These are phyloP conservation scores for Chesias legatella DNA, from an alignment of 2,888 invertebrate genomes.

Conservation along the genomic window DNA sequence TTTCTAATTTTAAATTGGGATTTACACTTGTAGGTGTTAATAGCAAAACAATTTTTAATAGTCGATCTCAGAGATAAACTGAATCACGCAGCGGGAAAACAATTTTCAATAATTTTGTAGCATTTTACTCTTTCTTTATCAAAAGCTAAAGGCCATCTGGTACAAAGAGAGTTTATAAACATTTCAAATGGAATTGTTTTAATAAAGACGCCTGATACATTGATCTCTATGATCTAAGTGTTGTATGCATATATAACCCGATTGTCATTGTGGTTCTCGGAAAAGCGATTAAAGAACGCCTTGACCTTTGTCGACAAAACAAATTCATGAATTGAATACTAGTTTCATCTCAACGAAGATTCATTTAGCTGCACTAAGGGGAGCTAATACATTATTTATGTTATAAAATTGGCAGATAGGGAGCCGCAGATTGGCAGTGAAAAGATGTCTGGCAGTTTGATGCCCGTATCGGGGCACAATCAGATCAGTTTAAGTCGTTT, in stretches of 20 bases:
- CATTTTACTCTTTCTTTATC: too few species aligned
- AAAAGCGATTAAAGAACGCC: constrained; percentile 12
- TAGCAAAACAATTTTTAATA: too few species aligned
- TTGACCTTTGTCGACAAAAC: constrained; percentile 16
- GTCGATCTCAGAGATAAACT: too few species aligned
- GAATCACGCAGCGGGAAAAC: too few species aligned
- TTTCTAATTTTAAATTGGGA: too few species aligned
- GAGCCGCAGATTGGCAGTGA: constrained; percentile 15
- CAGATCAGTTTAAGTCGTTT: constrained; percentile 11
- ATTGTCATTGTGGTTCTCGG: constrained; percentile 14
- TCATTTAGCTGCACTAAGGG: constrained; percentile 13
- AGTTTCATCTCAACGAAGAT: constrained; percentile 2
- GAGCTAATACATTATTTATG: constrained; percentile 19
- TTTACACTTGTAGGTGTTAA: too few species aligned
- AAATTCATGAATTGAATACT: constrained; percentile 4
- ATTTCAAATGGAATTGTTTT: too few species aligned
- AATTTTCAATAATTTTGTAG: too few species aligned
- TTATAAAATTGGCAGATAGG: constrained; percentile 10
- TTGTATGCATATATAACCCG: constrained; percentile 1
- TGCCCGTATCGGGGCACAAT: constrained; percentile 15
- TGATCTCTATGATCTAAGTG: constrained; percentile 8
- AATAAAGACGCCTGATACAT: constrained; percentile 1
- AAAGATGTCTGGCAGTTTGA: constrained; percentile 10
- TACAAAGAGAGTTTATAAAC: too few species aligned
- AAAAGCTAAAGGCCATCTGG: too few species aligned